These are phyloP conservation scores for Neoaliturus tenellus DNA, from an alignment of 2,888 invertebrate species.

Conservation along the genomic window DNA sequence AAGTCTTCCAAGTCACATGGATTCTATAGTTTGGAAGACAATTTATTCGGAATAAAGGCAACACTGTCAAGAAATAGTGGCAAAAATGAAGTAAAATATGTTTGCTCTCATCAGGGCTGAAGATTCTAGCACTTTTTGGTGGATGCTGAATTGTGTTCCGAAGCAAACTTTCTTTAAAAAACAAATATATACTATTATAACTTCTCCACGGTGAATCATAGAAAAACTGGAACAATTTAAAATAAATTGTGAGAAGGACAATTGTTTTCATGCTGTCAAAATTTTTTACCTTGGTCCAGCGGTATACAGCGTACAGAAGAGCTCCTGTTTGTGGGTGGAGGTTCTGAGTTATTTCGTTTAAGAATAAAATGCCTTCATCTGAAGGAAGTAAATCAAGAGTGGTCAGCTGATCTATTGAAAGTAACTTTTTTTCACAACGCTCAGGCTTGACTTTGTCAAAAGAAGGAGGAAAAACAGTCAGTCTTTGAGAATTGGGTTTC, in stretches of 20 bases:
- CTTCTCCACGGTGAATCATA: background rate
- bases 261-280: background rate
- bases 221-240: background rate
- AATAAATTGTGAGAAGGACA: conserved; percentile 7
- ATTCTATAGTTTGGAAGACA: background rate
- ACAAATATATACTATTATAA: background rate
- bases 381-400: background rate
- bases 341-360: background rate
- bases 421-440: background rate
- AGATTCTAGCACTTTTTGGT: conserved; percentile 11
- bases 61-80: background rate
- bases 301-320: conserved; percentile 2
- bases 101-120: conserved; percentile 22
- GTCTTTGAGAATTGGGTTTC: background rate
- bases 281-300: background rate
- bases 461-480: background rate
- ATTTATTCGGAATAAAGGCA: background rate
- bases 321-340: background rate
- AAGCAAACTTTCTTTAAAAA: conserved; percentile 28
- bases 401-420: background rate
- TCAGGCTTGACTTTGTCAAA: background rate
- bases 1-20: background rate
- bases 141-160: background rate
- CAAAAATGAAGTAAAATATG: conserved; percentile 7
- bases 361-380: background rate